phyloP scores from a whole-genome alignment of 2,797 vertebrate species.

The Sebastiscus tertius region DNA sequence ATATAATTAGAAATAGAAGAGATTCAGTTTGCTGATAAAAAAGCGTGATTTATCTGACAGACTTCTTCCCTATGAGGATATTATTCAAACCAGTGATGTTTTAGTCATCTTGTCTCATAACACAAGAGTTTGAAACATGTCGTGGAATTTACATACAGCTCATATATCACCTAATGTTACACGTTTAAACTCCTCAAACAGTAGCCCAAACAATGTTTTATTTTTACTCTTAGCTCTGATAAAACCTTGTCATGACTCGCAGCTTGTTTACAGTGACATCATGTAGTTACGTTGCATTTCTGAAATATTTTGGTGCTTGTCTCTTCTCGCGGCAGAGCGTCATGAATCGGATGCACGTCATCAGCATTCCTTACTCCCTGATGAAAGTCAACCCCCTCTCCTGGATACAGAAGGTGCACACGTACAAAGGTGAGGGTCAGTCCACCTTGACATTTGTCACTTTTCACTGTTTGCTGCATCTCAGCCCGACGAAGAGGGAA shows the following conservation, averaged over 20 bases:
- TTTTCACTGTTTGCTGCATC: background rate
- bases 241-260: background rate
- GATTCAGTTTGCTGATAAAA: conserved; percentile 16
- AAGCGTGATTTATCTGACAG: conserved; percentile 4
- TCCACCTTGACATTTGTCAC: background rate
- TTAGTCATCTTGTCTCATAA: conserved; percentile 21
- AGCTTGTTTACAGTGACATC: conserved; percentile 19
- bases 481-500: background rate
- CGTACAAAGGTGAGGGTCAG: conserved; percentile 89
- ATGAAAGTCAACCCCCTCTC: conserved; percentile 99
- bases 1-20: conserved; percentile 1
- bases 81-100: conserved; percentile 23
- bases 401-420: conserved; percentile 97
- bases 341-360: conserved; percentile 95
- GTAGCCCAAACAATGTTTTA: background rate
- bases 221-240: background rate
- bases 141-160: background rate
- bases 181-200: conserved; percentile 2
- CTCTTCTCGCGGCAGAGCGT: conserved; percentile 85
- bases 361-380: conserved; percentile 95
- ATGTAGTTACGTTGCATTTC: background rate
- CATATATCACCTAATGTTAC: conserved; percentile 11
- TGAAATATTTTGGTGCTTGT: conserved; percentile 17
- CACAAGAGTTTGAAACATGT: background rate
- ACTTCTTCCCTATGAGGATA: background rate